Conservation (phyloP, 2,113 vertebrate genomes). For the Sturnus vulgaris region DNA sequence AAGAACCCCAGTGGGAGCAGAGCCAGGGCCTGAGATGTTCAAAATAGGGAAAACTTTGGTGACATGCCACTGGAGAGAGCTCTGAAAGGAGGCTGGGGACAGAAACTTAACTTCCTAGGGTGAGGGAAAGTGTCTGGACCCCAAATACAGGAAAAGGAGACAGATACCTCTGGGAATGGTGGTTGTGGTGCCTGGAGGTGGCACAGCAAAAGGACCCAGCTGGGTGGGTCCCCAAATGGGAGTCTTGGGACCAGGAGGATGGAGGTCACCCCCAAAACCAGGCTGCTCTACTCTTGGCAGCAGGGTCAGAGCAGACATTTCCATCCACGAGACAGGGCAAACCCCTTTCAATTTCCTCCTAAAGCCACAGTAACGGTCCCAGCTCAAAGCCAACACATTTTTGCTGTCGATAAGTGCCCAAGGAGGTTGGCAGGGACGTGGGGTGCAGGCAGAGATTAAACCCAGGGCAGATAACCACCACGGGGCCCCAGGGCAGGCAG, state of each 20-base stretch:
- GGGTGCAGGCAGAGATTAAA: conserved; percentile 36
- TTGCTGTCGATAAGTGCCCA: conserved; percentile 25
- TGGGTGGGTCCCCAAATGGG: background rate
- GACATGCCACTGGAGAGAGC: background rate
- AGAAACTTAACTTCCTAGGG: background rate
- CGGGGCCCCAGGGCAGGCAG: background rate
- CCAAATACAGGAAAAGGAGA: background rate
- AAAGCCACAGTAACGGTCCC: conserved; percentile 60
- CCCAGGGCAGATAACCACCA: background rate
- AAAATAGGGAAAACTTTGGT: background rate
- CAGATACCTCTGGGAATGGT: background rate
- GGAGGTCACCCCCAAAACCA: background rate
- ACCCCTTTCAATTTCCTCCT: conserved; percentile 5
- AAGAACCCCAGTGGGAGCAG: background rate
- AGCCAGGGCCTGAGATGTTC: background rate
- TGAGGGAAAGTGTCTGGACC: background rate
- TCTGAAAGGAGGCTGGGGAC: background rate
- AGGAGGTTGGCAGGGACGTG: background rate
- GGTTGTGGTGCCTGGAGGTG: background rate
- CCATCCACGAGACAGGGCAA: background rate
- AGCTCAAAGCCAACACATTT: conserved; percentile 7
- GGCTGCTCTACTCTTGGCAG: background rate
- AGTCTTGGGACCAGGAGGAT: background rate
- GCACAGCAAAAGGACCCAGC: background rate
- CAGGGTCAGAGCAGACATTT: background rate